phyloP scores from a whole-genome alignment of 2,113 vertebrate species.

The Channa maculata region DNA sequence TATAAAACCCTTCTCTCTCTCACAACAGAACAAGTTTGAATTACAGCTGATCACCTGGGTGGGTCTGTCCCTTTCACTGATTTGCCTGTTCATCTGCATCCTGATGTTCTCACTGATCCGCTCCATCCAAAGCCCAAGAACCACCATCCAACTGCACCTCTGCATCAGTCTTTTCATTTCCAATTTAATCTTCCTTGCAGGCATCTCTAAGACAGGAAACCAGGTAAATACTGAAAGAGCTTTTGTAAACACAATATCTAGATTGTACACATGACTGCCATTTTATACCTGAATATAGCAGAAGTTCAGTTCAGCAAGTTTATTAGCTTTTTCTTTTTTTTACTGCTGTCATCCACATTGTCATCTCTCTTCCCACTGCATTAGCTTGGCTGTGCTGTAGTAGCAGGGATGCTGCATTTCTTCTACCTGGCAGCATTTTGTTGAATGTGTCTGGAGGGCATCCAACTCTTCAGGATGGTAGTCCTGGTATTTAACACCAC shows the following conservation, averaged over 20 bases:
- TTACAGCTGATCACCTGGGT: constrained; percentile 85
- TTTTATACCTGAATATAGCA: neutral
- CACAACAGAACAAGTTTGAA: constrained; percentile 75
- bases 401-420: constrained; percentile 88
- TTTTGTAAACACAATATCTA: neutral
- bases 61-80: constrained; percentile 84
- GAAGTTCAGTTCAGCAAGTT: constrained; percentile 1
- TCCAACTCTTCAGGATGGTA: constrained; percentile 91
- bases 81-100: constrained; percentile 87
- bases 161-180: constrained; percentile 88
- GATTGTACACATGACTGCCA: neutral
- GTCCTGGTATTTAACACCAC: constrained; percentile 87
- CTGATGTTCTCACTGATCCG: constrained; percentile 87
- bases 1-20: neutral
- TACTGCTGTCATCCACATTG: constrained; percentile 8
- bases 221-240: constrained; percentile 67
- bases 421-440: constrained; percentile 89
- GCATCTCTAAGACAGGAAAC: constrained; percentile 77
- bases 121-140: constrained; percentile 86
- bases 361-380: constrained; percentile 8
- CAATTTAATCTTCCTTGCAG: constrained; percentile 83
- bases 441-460: constrained; percentile 92
- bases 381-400: constrained; percentile 85
- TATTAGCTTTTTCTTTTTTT: constrained; percentile 1
- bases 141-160: constrained; percentile 89